Evolutionary conservation across 2,797 vertebrate genomes (phyloP).

Genomic region (Stomatorhinus walkeri): DNA sequence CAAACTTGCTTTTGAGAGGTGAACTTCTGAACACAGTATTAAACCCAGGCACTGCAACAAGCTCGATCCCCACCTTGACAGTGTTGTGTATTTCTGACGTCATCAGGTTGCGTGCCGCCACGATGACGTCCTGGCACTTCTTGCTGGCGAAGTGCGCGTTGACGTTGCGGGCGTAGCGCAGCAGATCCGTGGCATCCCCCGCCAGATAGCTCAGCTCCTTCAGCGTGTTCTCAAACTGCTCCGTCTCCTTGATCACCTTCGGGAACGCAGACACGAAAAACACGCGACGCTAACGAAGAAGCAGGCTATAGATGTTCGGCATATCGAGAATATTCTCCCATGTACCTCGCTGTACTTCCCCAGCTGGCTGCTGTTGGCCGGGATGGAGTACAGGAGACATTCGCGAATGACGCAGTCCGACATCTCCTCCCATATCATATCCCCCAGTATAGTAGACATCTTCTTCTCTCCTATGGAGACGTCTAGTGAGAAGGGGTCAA

Average conservation of each 20-base stretch:
- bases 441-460: conserved; percentile 72
- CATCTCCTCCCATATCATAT: conserved; percentile 82
- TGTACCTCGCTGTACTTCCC: conserved; percentile 78
- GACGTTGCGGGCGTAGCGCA: conserved; percentile 85
- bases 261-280: background rate
- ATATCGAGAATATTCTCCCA: background rate
- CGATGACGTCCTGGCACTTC: conserved; percentile 92
- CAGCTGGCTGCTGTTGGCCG: conserved; percentile 82
- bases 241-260: conserved; percentile 85
- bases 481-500: conserved; percentile 49
- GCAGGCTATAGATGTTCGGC: background rate
- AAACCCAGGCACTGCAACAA: background rate
- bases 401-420: conserved; percentile 83
- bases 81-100: conserved; percentile 95
- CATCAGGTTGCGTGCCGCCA: conserved; percentile 86
- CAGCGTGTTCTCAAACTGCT: conserved; percentile 79
- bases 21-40: background rate
- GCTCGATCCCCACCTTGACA: conserved; percentile 66
- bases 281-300: background rate
- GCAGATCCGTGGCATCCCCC: conserved; percentile 73
- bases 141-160: conserved; percentile 93
- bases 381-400: conserved; percentile 86
- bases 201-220: conserved; percentile 77
- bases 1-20: background rate
- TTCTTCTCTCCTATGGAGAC: conserved; percentile 58